Evolutionary conservation across 2,888 invertebrate species (phyloP).

Genomic region (Hanleya hanleyi): DNA sequence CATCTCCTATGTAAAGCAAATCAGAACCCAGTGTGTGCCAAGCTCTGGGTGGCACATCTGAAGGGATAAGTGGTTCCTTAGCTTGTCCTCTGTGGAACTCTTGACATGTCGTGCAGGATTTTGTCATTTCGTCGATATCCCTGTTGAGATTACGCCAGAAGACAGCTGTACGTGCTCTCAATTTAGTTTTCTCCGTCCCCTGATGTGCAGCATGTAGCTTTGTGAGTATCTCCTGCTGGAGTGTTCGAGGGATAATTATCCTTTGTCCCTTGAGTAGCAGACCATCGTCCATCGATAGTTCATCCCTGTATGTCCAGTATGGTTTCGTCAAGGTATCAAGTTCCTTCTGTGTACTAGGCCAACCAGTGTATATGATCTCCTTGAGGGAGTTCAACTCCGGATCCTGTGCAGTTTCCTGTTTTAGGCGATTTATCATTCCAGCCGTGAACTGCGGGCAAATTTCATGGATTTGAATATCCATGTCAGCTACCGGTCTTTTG

Average conservation of each 20-base stretch:
- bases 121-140: conserved; percentile 19
- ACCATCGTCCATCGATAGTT: conserved; percentile 25
- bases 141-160: conserved; percentile 33
- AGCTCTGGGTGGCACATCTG: conserved; percentile 16
- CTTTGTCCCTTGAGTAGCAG: conserved; percentile 29
- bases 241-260: conserved; percentile 18
- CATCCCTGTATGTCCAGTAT: conserved; percentile 28
- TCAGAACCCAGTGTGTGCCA: conserved; percentile 31
- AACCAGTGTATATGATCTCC: conserved; percentile 21
- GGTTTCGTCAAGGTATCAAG: conserved; percentile 13
- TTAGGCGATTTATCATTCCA: conserved; percentile 1
- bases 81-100: conserved; percentile 14
- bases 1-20: conserved; percentile 18
- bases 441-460: conserved; percentile 1
- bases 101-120: conserved; percentile 16
- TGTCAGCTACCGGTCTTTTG: neutral
- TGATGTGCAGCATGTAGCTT: conserved; percentile 25
- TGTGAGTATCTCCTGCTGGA: conserved; percentile 14
- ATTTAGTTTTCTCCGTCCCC: conserved; percentile 23
- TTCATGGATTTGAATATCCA: conserved; percentile 25
- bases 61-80: conserved; percentile 11
- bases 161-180: conserved; percentile 19
- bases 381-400: conserved; percentile 17
- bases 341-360: conserved; percentile 13
- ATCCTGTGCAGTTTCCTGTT: conserved; percentile 6